phyloP scores from a whole-genome alignment of 2,888 invertebrate species.

The Brachypalpus laphriformis region DNA sequence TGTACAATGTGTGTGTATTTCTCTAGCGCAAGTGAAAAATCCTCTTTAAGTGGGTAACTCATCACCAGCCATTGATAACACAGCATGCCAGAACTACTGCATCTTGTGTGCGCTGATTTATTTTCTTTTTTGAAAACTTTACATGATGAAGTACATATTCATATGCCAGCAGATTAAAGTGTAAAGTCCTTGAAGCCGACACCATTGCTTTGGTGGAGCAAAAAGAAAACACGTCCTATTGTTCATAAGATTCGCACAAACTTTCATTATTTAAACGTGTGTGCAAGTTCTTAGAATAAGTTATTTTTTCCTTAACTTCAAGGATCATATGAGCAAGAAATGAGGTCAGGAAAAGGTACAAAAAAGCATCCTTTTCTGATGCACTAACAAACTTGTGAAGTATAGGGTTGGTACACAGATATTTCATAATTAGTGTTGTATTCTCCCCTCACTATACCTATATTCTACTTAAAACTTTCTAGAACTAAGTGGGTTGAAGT shows the following conservation, averaged over 20 bases:
- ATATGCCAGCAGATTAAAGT: slow-evolving; percentile 55
- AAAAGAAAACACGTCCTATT: slow-evolving; percentile 34
- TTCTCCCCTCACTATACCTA: slow-evolving; percentile 40
- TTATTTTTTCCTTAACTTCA: slow-evolving; percentile 49
- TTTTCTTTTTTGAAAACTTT: slow-evolving; percentile 9
- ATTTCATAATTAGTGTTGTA: slow-evolving; percentile 59
- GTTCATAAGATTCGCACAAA: slow-evolving; percentile 41
- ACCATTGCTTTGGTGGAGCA: slow-evolving; percentile 25
- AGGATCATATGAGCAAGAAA: slow-evolving; percentile 43
- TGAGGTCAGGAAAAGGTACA: slow-evolving; percentile 50
- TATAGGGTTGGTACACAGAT: slow-evolving; percentile 46
- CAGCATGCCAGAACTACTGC: slow-evolving; percentile 6
- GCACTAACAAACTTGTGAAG: slow-evolving; percentile 43
- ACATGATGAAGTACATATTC: slow-evolving; percentile 37
- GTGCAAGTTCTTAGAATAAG: slow-evolving; percentile 49
- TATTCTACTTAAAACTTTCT: slow-evolving; percentile 46
- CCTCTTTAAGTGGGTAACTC: slow-evolving; percentile 33
- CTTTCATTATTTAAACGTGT: slow-evolving; percentile 46
- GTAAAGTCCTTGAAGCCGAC: slow-evolving; percentile 54
- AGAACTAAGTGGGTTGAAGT: slow-evolving; percentile 47
- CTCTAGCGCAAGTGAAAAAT: slow-evolving; percentile 12
- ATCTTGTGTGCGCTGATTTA: slow-evolving; percentile 40
- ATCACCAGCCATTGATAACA: slow-evolving; percentile 53
- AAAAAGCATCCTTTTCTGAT: slow-evolving; percentile 29
- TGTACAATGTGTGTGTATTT: background rate